phyloP scores from a whole-genome alignment of 64 coral and sea anemone genomes.

The Dendronephthya gigantea region DNA sequence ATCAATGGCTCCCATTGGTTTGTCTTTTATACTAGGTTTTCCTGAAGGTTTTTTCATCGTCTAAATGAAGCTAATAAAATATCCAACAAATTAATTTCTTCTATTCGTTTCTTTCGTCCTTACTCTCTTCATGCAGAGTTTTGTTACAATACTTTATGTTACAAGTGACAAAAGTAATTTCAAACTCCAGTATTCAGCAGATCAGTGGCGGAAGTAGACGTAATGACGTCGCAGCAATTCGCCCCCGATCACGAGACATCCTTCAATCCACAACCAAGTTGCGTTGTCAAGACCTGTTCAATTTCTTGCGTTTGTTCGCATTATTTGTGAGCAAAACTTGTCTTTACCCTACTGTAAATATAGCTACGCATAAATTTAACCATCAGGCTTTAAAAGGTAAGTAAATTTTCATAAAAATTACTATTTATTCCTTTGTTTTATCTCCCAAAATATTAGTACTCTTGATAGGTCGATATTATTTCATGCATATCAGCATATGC shows the following conservation, averaged over 20 bases:
- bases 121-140: too few species aligned
- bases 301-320: background rate
- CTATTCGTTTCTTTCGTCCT: too few species aligned
- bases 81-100: too few species aligned
- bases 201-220: background rate
- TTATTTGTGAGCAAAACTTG: background rate
- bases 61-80: background rate
- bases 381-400: background rate
- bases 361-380: background rate
- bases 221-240: background rate
- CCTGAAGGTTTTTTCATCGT: constrained; percentile 37
- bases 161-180: too few species aligned
- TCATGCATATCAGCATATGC: too few species aligned
- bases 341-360: background rate
- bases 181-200: background rate
- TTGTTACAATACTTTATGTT: too few species aligned
- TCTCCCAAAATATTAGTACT: background rate
- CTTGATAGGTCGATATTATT: background rate
- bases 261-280: background rate
- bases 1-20: constrained; percentile 22
- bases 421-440: background rate
- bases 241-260: background rate
- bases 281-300: background rate
- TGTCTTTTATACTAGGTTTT: constrained; percentile 28
- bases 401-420: background rate